Evolutionary conservation across 1,140 invertebrate species (phyloP), one percentile per base, ranked within the genome.

Genomic region (Drosophila ananassae): DNA sequence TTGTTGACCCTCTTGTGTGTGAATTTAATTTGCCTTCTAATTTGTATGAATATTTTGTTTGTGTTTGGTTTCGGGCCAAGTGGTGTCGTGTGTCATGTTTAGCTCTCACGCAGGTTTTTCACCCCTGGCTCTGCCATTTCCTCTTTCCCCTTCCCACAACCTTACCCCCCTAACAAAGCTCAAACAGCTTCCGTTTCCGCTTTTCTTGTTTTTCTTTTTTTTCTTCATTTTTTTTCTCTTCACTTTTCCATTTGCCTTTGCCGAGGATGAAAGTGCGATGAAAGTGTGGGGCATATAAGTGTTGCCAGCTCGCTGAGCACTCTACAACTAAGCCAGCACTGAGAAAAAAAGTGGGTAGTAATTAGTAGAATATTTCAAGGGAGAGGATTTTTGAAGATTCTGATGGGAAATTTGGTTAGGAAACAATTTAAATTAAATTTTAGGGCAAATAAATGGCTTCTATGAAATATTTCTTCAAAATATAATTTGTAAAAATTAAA

Each of bases 131-230:
- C 28, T 28, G 7, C 60, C n/a, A 54, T 44, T 32, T 28, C 48
- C 56, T 13, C 17, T 17, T 17, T 17, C 24, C 24, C 21, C 39
- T 56, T 37, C 48, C 62, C n/a, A n/a, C n/a, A n/a, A n/a, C n/a
- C n/a, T n/a, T n/a, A n/a, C n/a, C 56, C 22, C 66, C 51, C n/a
- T 68, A 56, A 68, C 66, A 69, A 71, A 75, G 77, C 73, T 77
- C 81, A 64, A 85, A 85, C 81, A 87, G 81, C 81, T 85, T 85
- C 81, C 81, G 82, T 68, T 87, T 85, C 81, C 81, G 82, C 54
- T 74, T 71, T 63, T 55, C 39, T 52, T 51, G 10, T 34, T 25
- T 25, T 39, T 28, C 17, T 47, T 73, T 56, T 37, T 41, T n/a
- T n/a, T n/a, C n/a, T n/a, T n/a, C n/a, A n/a, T n/a, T n/a, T n/a